Conservation (phyloP, 2,797 vertebrate species). For the Microctenopoma stevenorrisi region DNA sequence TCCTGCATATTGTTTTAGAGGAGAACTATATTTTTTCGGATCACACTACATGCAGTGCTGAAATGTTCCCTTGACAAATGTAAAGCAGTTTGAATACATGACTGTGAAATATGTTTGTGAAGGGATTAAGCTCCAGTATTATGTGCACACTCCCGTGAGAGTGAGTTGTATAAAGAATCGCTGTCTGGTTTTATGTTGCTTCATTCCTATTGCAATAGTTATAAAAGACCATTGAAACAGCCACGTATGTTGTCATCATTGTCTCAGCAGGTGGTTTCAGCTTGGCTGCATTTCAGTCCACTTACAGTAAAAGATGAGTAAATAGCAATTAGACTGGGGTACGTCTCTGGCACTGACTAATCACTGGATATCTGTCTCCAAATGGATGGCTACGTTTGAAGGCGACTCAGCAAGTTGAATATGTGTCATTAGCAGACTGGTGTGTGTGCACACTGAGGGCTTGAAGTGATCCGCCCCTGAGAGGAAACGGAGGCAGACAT, state of each 20-base stretch:
- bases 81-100: slow-evolving; percentile 38
- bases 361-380: neutral
- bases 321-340: neutral
- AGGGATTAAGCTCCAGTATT: slow-evolving; percentile 76
- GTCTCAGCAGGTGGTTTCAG: neutral
- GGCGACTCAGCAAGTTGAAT: neutral
- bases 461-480: slow-evolving; percentile 23
- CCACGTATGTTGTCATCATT: slow-evolving; percentile 24
- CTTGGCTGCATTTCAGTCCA: neutral
- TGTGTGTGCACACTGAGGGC: slow-evolving; percentile 2
- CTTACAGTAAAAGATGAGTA: slow-evolving; percentile 2
- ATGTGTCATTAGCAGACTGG: slow-evolving; percentile 17
- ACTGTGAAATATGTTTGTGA: slow-evolving; percentile 30
- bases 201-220: slow-evolving; percentile 57
- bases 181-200: slow-evolving; percentile 64
- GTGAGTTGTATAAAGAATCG: slow-evolving; percentile 63
- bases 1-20: slow-evolving; percentile 24
- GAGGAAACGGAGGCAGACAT: slow-evolving; percentile 29
- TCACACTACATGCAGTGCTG: slow-evolving; percentile 58
- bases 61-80: slow-evolving; percentile 39
- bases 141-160: slow-evolving; percentile 69
- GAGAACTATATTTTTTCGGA: slow-evolving; percentile 15
- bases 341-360: slow-evolving; percentile 1
- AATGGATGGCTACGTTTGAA: slow-evolving; percentile 1
- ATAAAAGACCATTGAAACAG: slow-evolving; percentile 65